Conservation (phyloP, 2,797 vertebrate species). For the Aselliscus stoliczkanus region DNA sequence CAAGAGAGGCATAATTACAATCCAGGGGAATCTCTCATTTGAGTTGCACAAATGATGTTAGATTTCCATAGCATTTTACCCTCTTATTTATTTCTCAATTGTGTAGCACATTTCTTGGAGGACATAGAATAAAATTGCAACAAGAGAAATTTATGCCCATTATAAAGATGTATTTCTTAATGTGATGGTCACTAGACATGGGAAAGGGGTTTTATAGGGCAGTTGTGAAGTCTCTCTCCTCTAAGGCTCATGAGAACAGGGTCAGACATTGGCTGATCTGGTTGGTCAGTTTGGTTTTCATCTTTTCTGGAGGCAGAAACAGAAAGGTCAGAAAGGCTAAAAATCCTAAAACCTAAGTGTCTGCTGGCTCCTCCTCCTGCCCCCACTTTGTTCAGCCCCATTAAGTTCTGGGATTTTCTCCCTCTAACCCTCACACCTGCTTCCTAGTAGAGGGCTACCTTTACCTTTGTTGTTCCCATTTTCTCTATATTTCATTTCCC, state of each 20-base stretch:
- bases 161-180: conserved; percentile 5
- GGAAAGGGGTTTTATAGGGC: neutral
- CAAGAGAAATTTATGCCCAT: conserved; percentile 3
- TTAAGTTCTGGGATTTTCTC: neutral
- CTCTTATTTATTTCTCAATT: conserved; percentile 42
- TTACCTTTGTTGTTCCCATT: neutral
- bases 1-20: conserved; percentile 39
- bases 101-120: conserved; percentile 24
- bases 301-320: conserved; percentile 3
- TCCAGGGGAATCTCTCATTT: neutral
- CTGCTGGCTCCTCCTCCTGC: neutral
- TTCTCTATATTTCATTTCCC: neutral
- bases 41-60: conserved; percentile 28
- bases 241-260: neutral
- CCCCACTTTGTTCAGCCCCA: neutral
- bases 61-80: conserved; percentile 36
- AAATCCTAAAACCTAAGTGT: neutral
- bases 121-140: conserved; percentile 38
- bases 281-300: neutral
- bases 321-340: neutral
- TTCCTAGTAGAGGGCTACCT: neutral
- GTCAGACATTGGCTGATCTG: neutral
- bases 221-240: neutral
- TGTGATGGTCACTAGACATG: neutral
- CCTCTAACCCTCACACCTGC: neutral